Base-by-base conservation (phyloP, 2,888 invertebrate genomes). In the Chrysodeixis includens region DNA sequence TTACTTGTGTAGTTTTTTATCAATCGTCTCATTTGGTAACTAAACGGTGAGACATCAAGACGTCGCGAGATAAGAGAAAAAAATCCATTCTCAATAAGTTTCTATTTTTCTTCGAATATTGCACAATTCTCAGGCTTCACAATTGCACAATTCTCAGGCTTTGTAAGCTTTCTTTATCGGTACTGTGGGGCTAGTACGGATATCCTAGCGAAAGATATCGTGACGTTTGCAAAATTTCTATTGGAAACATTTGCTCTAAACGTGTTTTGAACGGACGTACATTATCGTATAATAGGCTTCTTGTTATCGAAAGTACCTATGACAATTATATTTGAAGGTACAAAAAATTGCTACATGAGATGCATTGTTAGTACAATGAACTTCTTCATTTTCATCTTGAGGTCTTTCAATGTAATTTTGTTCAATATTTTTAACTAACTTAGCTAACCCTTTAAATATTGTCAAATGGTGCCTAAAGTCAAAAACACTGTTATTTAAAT, bases 1-100 rank as follows among this genome's bases (percentile, higher is more conserved):
- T 49, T 49, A 49, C 20, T 49, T 18, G 46, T 40, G 46, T 18
- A 49, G 46, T 49, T 49, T 46, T 46, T 20, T 40, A 10, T 9
- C 46, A 18, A 46, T 16, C 16, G 46, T 49, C 46, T 49, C 46
- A 16, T 49, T 49, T 49, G 20, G 20, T 9, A 20, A 49, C 46
- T 49, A 20, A 49, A 49, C 10, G 18, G 18, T 18, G 18, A 49
- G 3, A 9, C 7, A 0, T 35, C 26, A 26, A 26, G n/a, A n/a
- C 12, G 12, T 35, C 5, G 5, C 14, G 40, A 40, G 40, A 40
- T 40, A 40, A 40, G n/a, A 10, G n/a, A 35, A 14, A 40, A 14
- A 40, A 4, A 7, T n/a, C 40, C 40, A 40, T 5, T 40, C n/a
- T 40, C n/a, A 6, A 40, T n/a, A n/a, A 5, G 12, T 40, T 40